A percentile compares a stretch with the other conserved stretches of the same genome.
These are phyloP conservation scores for Sinelater perroti DNA, from an alignment of 2,888 invertebrate genomes.

Conservation along the genomic window DNA sequence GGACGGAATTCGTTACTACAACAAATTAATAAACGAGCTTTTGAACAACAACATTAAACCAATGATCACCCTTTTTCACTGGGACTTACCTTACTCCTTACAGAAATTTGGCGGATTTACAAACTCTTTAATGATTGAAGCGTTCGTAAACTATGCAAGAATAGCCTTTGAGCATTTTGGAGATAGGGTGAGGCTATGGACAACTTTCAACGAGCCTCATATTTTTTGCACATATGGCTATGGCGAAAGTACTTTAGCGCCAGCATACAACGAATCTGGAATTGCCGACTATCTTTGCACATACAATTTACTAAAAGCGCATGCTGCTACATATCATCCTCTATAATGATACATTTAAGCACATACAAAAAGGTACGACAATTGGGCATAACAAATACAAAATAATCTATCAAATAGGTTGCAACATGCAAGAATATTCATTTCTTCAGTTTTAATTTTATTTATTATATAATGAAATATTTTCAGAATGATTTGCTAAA, in stretches of 20 bases:
- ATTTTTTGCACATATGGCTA: constrained; percentile 50
- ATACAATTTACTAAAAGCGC: constrained; percentile 71
- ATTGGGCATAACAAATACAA: too few species aligned
- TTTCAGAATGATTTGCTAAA: too few species aligned
- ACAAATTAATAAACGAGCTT: constrained; percentile 75
- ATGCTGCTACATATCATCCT: constrained; percentile 73
- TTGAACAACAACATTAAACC: constrained; percentile 66
- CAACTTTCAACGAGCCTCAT: constrained; percentile 64
- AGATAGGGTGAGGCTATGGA: constrained; percentile 59
- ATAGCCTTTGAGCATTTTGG: constrained; percentile 54
- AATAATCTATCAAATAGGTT: too few species aligned
- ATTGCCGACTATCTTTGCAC: constrained; percentile 69
- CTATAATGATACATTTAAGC: too few species aligned
- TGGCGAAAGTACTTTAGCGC: constrained; percentile 50
- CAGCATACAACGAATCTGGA: constrained; percentile 59
- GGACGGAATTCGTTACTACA: constrained; percentile 77
- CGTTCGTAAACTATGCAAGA: constrained; percentile 66
- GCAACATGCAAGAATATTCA: too few species aligned
- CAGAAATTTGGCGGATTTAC: constrained; percentile 71
- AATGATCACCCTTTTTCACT: constrained; percentile 56
- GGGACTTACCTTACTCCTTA: constrained; percentile 50
- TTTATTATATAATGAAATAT: too few species aligned
- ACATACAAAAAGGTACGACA: too few species aligned
- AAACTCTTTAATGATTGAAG: constrained; percentile 66
- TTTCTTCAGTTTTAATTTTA: too few species aligned